Evolutionary conservation across 2,888 invertebrate genomes (phyloP).

Genomic region (Andrena fulva): DNA sequence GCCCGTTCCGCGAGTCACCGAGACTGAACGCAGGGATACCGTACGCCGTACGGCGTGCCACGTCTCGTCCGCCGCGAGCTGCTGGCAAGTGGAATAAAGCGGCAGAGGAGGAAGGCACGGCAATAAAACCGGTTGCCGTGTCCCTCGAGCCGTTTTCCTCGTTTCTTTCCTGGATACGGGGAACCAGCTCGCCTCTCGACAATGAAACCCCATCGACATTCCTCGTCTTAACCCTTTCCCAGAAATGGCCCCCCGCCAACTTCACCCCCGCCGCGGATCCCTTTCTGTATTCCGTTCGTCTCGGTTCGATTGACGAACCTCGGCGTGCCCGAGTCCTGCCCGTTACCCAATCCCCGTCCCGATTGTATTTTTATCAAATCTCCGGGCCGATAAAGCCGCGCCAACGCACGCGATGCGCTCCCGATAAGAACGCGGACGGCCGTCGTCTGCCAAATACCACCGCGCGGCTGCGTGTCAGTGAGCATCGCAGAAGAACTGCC

Average conservation of each 20-base stretch:
- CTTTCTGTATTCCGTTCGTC: too few relatives aligned
- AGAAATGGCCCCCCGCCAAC: background rate
- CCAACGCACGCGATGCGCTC: background rate
- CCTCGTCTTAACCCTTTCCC: slow-evolving; percentile 1
- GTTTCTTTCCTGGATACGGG: slow-evolving; percentile 42
- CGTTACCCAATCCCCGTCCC: slow-evolving; percentile 9
- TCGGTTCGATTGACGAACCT: too few relatives aligned
- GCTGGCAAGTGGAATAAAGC: slow-evolving; percentile 18
- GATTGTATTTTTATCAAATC: slow-evolving; percentile 3
- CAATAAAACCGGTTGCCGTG: slow-evolving; percentile 58
- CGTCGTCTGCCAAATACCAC: background rate
- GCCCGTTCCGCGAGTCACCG: background rate
- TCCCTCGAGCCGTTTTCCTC: slow-evolving; percentile 50
- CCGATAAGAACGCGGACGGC: slow-evolving; percentile 2
- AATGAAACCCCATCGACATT: slow-evolving; percentile 15
- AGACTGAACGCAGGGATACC: slow-evolving; percentile 16
- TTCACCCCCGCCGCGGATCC: background rate
- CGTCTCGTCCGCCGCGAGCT: background rate
- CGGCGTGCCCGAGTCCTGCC: background rate
- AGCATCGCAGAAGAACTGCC: background rate
- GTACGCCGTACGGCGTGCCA: slow-evolving; percentile 3
- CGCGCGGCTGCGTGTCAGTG: background rate
- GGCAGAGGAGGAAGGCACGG: slow-evolving; percentile 23
- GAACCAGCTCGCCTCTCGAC: slow-evolving; percentile 20
- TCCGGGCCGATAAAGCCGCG: background rate